Conservation (phyloP, 2,113 vertebrate genomes). For the Pimephales promelas region DNA sequence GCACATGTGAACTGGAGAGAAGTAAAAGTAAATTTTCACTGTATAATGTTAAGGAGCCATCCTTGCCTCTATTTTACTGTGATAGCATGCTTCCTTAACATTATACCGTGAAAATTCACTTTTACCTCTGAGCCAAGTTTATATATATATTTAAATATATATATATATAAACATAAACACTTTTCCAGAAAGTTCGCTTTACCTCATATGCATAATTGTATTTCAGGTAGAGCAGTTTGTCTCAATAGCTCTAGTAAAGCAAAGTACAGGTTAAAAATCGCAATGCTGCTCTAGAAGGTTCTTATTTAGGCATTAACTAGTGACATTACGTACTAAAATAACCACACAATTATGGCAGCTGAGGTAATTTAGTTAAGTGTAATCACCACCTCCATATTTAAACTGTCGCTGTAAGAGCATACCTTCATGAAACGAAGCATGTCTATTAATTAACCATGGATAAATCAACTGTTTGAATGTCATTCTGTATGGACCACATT, state of each 20-base stretch:
- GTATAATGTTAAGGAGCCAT: background rate
- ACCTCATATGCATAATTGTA: conserved; percentile 33
- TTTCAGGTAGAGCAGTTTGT: background rate
- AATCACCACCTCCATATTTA: conserved; percentile 9
- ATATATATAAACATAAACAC: too few relatives aligned
- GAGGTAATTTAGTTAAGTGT: background rate
- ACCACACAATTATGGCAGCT: conserved; percentile 9
- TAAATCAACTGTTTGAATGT: background rate
- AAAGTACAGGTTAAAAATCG: background rate
- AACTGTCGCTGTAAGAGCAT: background rate
- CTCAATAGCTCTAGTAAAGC: background rate
- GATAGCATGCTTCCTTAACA: too few relatives aligned
- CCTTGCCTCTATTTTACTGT: background rate
- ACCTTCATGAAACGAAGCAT: conserved; percentile 26
- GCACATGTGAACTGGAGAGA: background rate
- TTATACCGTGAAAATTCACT: too few relatives aligned
- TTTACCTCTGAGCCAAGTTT: too few relatives aligned
- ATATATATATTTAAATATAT: too few relatives aligned
- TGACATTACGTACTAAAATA: conserved; percentile 10
- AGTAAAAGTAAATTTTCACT: background rate
- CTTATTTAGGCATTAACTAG: background rate
- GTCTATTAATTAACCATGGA: conserved; percentile 9
- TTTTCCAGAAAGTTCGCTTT: conserved; percentile 52
- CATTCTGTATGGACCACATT: conserved; percentile 26
- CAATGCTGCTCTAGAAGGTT: background rate